Evolutionary conservation across 2,113 vertebrate genomes (phyloP).

Genomic region (Raja brachyura): DNA sequence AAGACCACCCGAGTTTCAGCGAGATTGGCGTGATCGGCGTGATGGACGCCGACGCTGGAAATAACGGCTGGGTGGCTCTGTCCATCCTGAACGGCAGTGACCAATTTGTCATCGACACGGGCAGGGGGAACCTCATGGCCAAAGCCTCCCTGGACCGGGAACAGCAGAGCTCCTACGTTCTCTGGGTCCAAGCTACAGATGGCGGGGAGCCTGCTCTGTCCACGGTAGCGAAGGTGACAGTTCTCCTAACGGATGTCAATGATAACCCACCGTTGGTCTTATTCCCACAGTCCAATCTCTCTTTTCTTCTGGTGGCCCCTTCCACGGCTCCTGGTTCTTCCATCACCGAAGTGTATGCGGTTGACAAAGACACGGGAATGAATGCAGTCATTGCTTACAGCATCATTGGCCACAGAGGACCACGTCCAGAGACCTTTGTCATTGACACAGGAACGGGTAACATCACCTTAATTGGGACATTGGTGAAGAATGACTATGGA

Average conservation of each 20-base stretch:
- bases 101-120: slow-evolving; percentile 94
- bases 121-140: slow-evolving; percentile 80
- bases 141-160: slow-evolving; percentile 87
- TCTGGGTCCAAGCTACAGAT: slow-evolving; percentile 88
- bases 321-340: slow-evolving; percentile 88
- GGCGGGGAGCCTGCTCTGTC: slow-evolving; percentile 87
- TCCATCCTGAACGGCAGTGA: slow-evolving; percentile 90
- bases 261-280: slow-evolving; percentile 93
- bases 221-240: slow-evolving; percentile 85
- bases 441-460: slow-evolving; percentile 93
- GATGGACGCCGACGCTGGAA: slow-evolving; percentile 81
- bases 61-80: slow-evolving; percentile 90
- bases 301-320: slow-evolving; percentile 87
- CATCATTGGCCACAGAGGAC: slow-evolving; percentile 88
- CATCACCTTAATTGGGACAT: slow-evolving; percentile 84
- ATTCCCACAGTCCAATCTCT: slow-evolving; percentile 95
- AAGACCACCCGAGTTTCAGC: slow-evolving; percentile 93
- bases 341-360: slow-evolving; percentile 92
- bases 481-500: slow-evolving; percentile 78
- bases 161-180: slow-evolving; percentile 85
- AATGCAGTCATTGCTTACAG: slow-evolving; percentile 96
- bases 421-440: slow-evolving; percentile 80
- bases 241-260: slow-evolving; percentile 91
- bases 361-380: slow-evolving; percentile 96
- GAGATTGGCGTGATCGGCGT: slow-evolving; percentile 94